Evolutionary conservation across 2,113 vertebrate genomes (phyloP).

Genomic region (Nasalis larvatus): DNA sequence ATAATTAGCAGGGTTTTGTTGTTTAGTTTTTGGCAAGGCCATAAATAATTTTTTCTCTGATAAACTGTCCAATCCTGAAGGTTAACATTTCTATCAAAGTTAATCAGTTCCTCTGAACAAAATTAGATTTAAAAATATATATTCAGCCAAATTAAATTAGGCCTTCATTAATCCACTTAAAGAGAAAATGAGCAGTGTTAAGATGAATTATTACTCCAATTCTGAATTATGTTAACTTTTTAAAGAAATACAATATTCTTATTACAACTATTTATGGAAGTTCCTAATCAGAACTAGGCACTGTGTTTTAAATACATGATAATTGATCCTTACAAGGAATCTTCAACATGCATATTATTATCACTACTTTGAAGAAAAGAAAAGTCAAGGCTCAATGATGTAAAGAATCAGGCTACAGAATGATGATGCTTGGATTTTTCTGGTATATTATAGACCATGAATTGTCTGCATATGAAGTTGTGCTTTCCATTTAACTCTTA

Average conservation of each 20-base stretch:
- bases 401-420: background rate
- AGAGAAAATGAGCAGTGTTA: background rate
- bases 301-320: background rate
- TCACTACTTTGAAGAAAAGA: background rate
- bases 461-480: background rate
- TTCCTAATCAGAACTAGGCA: background rate
- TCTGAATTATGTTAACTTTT: background rate
- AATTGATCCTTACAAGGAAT: background rate
- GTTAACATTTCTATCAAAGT: background rate
- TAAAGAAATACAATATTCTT: background rate
- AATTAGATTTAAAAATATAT: background rate
- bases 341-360: background rate
- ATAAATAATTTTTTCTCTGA: background rate
- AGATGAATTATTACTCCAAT: background rate
- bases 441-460: background rate
- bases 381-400: background rate
- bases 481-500: background rate
- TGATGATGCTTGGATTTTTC: background rate
- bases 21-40: background rate
- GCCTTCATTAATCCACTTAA: conserved; percentile 28
- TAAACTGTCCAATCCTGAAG: background rate
- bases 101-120: conserved; percentile 30
- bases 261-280: background rate
- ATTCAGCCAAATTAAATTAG: conserved; percentile 35
- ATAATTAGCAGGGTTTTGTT: background rate